Conservation (phyloP, 2,113 vertebrate species). For the Glaucomys volans region DNA sequence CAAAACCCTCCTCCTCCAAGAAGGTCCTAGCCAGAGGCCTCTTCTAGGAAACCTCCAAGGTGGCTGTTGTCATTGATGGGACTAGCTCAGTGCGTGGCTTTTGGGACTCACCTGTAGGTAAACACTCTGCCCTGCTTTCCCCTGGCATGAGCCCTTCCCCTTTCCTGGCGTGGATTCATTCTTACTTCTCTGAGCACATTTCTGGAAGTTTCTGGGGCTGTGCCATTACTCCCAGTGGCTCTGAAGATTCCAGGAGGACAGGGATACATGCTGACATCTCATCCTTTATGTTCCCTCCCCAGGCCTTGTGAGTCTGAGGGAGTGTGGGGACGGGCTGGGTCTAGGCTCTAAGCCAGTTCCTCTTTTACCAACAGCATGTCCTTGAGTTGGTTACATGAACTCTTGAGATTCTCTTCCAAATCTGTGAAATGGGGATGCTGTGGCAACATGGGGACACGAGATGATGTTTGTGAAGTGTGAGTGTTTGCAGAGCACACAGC, state of each 20-base stretch:
- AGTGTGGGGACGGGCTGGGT: not conserved
- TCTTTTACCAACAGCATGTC: not conserved
- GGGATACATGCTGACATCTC: not conserved
- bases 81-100: not conserved
- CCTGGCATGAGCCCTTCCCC: not conserved
- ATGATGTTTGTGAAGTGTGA: not conserved
- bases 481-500: accelerated
- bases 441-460: not conserved
- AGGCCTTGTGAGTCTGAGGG: not conserved
- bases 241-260: not conserved
- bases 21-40: not conserved
- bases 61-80: not conserved
- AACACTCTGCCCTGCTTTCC: not conserved
- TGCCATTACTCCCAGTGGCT: not conserved
- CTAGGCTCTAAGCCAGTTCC: not conserved
- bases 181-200: not conserved
- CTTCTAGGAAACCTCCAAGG: not conserved
- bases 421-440: not conserved
- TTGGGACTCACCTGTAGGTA: not conserved
- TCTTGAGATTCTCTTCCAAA: not conserved
- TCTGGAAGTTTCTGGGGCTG: not conserved
- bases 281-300: not conserved
- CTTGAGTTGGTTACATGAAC: not conserved
- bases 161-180: not conserved
- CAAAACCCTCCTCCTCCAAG: not conserved